Evolutionary conservation across 2,797 vertebrate genomes (phyloP).

Genomic region (Enteromius treurensis): DNA sequence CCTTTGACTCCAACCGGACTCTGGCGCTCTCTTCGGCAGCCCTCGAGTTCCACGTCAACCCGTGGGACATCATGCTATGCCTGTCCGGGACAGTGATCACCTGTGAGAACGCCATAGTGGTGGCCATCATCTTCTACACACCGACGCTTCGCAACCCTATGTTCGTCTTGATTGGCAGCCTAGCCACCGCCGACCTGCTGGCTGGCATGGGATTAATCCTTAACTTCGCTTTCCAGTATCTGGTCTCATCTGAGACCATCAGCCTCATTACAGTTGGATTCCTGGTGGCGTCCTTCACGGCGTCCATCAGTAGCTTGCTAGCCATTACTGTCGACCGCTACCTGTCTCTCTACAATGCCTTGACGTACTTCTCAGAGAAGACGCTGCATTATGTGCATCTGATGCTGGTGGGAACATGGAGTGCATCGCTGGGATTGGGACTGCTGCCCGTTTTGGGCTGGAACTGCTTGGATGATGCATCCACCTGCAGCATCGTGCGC

Average conservation of each 20-base stretch:
- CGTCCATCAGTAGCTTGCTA: conserved; percentile 94
- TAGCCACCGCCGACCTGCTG: conserved; percentile 94
- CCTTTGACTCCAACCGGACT: conserved; percentile 70
- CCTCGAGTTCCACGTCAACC: conserved; percentile 83
- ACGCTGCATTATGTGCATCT: conserved; percentile 90
- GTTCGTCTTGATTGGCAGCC: conserved; percentile 96
- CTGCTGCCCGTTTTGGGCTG: conserved; percentile 93
- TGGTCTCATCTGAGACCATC: conserved; percentile 92
- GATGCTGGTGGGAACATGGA: conserved; percentile 91
- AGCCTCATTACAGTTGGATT: conserved; percentile 96
- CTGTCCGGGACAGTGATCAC: conserved; percentile 95
- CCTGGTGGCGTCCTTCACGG: conserved; percentile 95
- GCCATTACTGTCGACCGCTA: conserved; percentile 98
- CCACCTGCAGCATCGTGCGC: conserved; percentile 90
- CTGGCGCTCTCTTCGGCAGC: conserved; percentile 75
- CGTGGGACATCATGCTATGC: conserved; percentile 97
- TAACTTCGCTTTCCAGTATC: conserved; percentile 95
- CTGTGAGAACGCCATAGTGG: conserved; percentile 95
- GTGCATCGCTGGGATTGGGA: conserved; percentile 89
- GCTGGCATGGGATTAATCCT: conserved; percentile 95
- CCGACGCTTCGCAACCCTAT: conserved; percentile 92
- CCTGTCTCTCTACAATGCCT: conserved; percentile 94
- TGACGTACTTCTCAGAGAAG: conserved; percentile 96
- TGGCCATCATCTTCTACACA: conserved; percentile 96
- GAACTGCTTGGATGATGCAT: conserved; percentile 89